Evolutionary conservation across 2,113 vertebrate species (phyloP).

Genomic region (Nicator chloris): DNA sequence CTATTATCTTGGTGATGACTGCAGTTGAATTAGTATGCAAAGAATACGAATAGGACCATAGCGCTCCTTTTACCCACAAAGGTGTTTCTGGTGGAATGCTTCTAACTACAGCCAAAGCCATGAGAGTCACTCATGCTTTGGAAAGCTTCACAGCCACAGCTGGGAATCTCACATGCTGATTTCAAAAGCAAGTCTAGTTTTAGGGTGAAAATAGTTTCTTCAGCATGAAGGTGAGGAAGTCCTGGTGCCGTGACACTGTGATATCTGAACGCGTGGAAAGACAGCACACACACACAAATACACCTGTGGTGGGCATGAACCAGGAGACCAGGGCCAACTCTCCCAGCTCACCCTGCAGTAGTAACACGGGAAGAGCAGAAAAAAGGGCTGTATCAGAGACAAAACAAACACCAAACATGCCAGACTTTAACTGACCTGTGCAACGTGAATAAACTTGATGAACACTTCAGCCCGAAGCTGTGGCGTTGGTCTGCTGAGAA

Average conservation of each 20-base stretch:
- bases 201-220: background rate
- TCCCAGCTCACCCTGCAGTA: background rate
- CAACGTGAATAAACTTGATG: conserved; percentile 94
- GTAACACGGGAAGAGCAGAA: background rate
- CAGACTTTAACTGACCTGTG: conserved; percentile 78
- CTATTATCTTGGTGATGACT: background rate
- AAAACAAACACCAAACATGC: background rate
- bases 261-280: background rate
- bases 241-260: background rate
- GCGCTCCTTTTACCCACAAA: background rate
- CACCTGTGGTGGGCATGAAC: rapidly evolving
- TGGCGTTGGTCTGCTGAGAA: conserved; percentile 91
- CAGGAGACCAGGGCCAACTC: background rate
- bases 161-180: background rate
- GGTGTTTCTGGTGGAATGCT: background rate
- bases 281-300: background rate
- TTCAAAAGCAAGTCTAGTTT: background rate
- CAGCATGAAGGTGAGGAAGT: background rate
- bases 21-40: background rate
- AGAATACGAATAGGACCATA: background rate
- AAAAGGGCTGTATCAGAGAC: background rate
- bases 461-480: conserved; percentile 95
- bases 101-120: background rate
- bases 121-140: background rate
- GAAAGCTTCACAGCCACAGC: background rate